These are phyloP conservation scores for Rugalucina vietnamica DNA, from an alignment of 2,888 invertebrate species.

Conservation along the genomic window DNA sequence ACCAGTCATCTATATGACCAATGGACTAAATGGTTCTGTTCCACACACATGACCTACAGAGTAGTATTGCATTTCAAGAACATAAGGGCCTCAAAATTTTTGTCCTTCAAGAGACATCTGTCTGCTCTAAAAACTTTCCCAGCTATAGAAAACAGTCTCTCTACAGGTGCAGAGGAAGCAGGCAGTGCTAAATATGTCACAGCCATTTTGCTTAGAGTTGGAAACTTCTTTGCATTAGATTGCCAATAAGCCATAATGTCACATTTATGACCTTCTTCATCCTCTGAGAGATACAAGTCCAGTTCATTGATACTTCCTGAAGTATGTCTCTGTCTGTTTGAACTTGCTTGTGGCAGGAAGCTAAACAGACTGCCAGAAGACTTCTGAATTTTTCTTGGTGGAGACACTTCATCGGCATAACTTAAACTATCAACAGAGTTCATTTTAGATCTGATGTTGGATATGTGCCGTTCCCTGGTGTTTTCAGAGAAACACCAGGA, in stretches of 20 bases:
- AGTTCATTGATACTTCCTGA: constrained; percentile 6
- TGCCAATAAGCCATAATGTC: too few species aligned
- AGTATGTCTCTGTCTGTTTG: constrained; percentile 19
- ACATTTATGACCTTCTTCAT: constrained; percentile 18
- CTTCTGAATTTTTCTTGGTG: constrained; percentile 13
- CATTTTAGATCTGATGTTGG: neutral
- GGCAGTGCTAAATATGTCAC: constrained; percentile 28
- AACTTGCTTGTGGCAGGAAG: constrained; percentile 22
- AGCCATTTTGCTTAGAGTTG: constrained; percentile 15
- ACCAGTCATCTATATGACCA: too few species aligned
- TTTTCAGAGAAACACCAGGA: constrained; percentile 19
- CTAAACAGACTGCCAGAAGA: constrained; percentile 27
- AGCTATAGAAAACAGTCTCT: constrained; percentile 42
- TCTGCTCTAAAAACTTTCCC: constrained; percentile 46
- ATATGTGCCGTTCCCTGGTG: neutral
- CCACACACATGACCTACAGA: neutral
- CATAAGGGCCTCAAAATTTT: constrained; percentile 43
- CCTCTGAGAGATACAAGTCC: constrained; percentile 7
- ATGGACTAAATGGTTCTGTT: neutral
- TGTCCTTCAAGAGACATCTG: constrained; percentile 36
- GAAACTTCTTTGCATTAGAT: too few species aligned
- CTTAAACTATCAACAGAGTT: neutral
- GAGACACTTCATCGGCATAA: neutral
- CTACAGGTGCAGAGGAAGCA: constrained; percentile 42
- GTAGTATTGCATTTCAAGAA: neutral